Percentiles rank a stretch among this genome's conserved stretches.
phyloP scores from a whole-genome alignment of 1,140 invertebrate species.

The Saccostrea glomerata region DNA sequence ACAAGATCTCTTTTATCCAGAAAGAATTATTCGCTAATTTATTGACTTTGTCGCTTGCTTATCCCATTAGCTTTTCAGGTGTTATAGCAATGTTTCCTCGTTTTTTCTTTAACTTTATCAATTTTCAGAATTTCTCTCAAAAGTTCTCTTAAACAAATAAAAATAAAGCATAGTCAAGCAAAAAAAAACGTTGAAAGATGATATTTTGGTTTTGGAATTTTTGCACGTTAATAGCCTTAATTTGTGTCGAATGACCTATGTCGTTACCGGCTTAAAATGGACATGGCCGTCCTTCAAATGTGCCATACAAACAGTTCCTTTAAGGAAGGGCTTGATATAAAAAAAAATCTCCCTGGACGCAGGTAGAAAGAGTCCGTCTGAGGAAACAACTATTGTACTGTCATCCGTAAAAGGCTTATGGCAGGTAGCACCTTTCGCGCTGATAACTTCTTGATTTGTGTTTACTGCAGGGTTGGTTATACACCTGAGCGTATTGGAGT shows the following conservation, averaged over 20 bases:
- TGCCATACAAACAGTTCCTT: background rate
- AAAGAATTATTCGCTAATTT: slow-evolving; percentile 25
- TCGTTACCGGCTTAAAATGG: background rate
- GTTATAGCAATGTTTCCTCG: background rate
- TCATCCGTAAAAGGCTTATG: background rate
- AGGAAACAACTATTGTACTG: background rate
- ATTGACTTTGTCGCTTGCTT: slow-evolving; percentile 1
- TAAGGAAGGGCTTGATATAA: background rate
- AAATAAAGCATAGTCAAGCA: background rate
- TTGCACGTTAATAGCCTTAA: background rate
- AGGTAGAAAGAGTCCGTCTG: background rate
- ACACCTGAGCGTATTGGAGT: slow-evolving; percentile 6
- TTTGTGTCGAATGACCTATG: background rate
- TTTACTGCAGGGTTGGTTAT: background rate
- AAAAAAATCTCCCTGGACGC: background rate
- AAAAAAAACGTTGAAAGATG: background rate
- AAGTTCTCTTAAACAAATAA: background rate
- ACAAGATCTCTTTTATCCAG: background rate
- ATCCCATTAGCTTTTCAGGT: slow-evolving; percentile 4
- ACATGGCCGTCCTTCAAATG: background rate
- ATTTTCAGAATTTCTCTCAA: background rate
- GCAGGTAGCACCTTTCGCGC: slow-evolving; percentile 6
- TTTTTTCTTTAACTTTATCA: background rate
- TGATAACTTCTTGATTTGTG: slow-evolving; percentile 25
- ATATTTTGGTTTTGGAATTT: background rate